A percentile compares a stretch with the other conserved stretches of the same genome.
These are phyloP conservation scores for Dendrolimus kikuchii DNA, from an alignment of 1,140 invertebrate species.

Conservation along the genomic window DNA sequence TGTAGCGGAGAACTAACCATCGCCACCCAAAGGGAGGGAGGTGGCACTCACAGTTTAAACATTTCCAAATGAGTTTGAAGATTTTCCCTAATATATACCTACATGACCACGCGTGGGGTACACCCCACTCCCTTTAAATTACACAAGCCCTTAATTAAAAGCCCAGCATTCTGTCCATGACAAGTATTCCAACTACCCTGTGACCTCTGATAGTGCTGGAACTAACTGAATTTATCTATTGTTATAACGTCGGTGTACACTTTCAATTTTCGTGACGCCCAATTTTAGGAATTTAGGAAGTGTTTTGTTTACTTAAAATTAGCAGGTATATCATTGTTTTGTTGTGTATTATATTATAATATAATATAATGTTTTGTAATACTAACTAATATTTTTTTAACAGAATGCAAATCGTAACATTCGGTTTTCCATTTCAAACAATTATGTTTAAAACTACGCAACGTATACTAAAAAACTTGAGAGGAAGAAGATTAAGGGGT, in stretches of 20 bases:
- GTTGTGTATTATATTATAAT: too few relatives aligned
- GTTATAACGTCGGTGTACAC: constrained; percentile 15
- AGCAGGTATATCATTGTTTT: too few relatives aligned
- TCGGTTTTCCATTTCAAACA: too few relatives aligned
- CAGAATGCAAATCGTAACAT: too few relatives aligned
- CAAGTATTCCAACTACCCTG: constrained; percentile 55
- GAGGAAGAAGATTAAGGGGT: too few relatives aligned
- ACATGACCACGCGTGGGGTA: constrained; percentile 38
- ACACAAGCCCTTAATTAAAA: constrained; percentile 67
- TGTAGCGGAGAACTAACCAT: constrained; percentile 63
- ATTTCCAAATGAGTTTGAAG: constrained; percentile 68
- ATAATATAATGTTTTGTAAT: too few relatives aligned
- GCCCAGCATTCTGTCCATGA: constrained; percentile 63
- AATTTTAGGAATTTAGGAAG: constrained; percentile 3
- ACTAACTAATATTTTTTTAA: too few relatives aligned
- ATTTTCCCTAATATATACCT: constrained; percentile 37
- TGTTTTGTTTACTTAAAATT: not conserved
- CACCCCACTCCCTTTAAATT: constrained; percentile 55
- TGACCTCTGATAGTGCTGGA: constrained; percentile 41
- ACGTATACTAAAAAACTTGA: too few relatives aligned
- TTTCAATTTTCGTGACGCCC: constrained; percentile 8
- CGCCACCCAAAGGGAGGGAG: constrained; percentile 25
- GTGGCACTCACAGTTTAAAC: constrained; percentile 53
- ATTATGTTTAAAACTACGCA: too few relatives aligned
- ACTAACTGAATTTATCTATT: constrained; percentile 40